These are phyloP conservation scores for Fundulus diaphanus DNA, from an alignment of 2,797 vertebrate genomes.

Conservation along the genomic window DNA sequence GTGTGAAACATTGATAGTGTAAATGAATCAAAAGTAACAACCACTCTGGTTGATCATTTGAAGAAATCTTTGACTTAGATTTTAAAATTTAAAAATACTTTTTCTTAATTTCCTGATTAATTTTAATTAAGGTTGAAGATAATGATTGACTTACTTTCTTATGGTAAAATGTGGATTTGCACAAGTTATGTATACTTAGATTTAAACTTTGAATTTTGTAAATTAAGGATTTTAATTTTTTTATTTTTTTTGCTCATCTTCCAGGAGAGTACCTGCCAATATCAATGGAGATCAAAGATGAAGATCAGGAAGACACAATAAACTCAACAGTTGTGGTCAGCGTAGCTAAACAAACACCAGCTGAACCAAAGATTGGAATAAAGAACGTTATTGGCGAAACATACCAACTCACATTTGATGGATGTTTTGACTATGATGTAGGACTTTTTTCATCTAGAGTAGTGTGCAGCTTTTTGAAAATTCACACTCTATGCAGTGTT, in stretches of 20 bases:
- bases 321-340: slow-evolving; percentile 80
- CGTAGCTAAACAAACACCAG: slow-evolving; percentile 67
- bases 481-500: background rate
- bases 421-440: slow-evolving; percentile 87
- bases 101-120: background rate
- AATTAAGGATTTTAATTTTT: background rate
- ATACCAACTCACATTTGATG: slow-evolving; percentile 64
- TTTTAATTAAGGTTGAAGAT: background rate
- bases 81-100: background rate
- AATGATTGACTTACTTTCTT: background rate
- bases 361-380: slow-evolving; percentile 63
- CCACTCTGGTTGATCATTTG: too few relatives aligned
- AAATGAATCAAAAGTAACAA: background rate
- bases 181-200: background rate
- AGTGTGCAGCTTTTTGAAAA: background rate
- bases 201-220: background rate
- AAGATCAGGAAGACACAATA: slow-evolving; percentile 64
- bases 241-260: slow-evolving; percentile 4
- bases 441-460: slow-evolving; percentile 29
- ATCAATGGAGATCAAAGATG: slow-evolving; percentile 70
- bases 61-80: background rate
- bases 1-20: background rate
- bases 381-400: background rate
- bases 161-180: background rate
- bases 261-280: slow-evolving; percentile 49